Conservation (phyloP, 2,888 invertebrate species). For the Acleris literana region DNA sequence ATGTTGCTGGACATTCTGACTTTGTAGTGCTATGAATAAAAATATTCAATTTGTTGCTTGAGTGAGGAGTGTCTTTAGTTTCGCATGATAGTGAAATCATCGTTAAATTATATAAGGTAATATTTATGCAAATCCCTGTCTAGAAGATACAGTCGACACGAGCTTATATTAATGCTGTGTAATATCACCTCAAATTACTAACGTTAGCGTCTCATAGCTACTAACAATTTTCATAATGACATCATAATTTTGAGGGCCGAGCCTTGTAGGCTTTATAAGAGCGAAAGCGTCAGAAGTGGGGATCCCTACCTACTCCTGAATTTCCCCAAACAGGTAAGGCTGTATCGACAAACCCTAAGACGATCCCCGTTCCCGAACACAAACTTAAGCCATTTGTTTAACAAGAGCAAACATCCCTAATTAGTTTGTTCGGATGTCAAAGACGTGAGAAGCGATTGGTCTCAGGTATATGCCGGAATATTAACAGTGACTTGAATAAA, state of each 20-base stretch:
- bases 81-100: constrained; percentile 1
- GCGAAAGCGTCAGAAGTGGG: neutral
- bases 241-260: constrained; percentile 15
- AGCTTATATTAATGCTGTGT: constrained; percentile 21
- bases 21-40: constrained; percentile 1
- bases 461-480: constrained; percentile 19
- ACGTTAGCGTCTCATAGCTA: constrained; percentile 19
- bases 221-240: constrained; percentile 26
- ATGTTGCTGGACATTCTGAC: constrained; percentile 7
- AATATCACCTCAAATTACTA: constrained; percentile 25
- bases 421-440: constrained; percentile 56
- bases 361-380: constrained; percentile 21
- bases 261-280: neutral
- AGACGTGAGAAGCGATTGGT: constrained; percentile 46
- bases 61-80: constrained; percentile 7
- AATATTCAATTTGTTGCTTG: constrained; percentile 10
- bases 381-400: constrained; percentile 41
- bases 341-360: constrained; percentile 18
- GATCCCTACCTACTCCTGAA: neutral
- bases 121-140: constrained; percentile 15
- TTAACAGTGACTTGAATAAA: constrained; percentile 10
- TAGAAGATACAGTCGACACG: constrained; percentile 5
- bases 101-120: constrained; percentile 1
- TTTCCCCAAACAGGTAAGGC: constrained; percentile 6
- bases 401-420: constrained; percentile 55